These are phyloP conservation scores for Phylloscopus trochiloides DNA, from an alignment of 2,113 vertebrate species.

Conservation along the genomic window DNA sequence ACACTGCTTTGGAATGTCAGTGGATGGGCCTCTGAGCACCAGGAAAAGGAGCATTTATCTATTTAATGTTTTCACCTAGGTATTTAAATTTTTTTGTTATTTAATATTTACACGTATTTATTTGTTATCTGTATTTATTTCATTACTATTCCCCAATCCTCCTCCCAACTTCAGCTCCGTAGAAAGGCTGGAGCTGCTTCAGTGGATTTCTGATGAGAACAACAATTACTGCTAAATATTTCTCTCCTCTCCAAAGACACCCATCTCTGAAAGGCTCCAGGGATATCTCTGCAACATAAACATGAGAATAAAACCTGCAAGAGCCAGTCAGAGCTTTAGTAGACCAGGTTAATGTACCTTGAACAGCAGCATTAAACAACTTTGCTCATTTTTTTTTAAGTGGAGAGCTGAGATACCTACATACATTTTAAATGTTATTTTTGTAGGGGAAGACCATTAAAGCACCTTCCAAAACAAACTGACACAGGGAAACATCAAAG, in stretches of 20 bases:
- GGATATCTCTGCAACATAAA: conserved; percentile 55
- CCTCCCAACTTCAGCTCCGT: neutral
- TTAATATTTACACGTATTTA: neutral
- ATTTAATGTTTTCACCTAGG: neutral
- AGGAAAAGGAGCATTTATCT: neutral
- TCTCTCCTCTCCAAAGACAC: conserved; percentile 3
- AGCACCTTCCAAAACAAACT: conserved; percentile 53
- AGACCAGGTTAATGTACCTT: conserved; percentile 68
- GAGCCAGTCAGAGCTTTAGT: conserved; percentile 41
- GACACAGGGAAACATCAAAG: conserved; percentile 39
- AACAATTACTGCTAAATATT: conserved; percentile 33
- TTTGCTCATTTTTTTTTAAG: conserved; percentile 37
- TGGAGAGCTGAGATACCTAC: conserved; percentile 25
- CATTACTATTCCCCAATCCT: neutral
- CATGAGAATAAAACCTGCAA: conserved; percentile 48
- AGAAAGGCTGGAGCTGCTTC: neutral
- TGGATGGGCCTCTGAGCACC: neutral
- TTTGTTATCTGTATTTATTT: neutral
- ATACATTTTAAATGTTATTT: neutral
- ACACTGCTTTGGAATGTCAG: neutral
- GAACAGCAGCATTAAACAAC: conserved; percentile 61
- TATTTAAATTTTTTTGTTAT: neutral
- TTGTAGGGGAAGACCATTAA: conserved; percentile 36
- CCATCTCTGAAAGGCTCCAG: conserved; percentile 41
- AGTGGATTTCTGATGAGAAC: neutral